Evolutionary conservation across 2,113 vertebrate genomes (phyloP).

Genomic region (Tretioscincus oriximinensis): DNA sequence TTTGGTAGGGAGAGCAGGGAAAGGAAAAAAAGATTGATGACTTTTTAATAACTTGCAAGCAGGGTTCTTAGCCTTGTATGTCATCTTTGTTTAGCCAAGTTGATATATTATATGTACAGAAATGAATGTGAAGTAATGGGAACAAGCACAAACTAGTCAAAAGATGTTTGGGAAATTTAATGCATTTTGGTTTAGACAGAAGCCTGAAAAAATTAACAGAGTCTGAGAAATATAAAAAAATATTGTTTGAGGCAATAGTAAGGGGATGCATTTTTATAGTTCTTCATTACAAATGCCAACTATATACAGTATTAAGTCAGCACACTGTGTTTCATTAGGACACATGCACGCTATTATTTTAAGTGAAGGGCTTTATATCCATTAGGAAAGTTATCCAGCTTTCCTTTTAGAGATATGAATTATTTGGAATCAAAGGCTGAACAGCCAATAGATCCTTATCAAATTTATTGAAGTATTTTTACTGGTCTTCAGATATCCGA

Average conservation of each 20-base stretch:
- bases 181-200: constrained; percentile 50
- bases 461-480: too few species aligned
- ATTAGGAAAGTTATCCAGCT: background rate
- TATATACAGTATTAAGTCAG: background rate
- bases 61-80: constrained; percentile 44
- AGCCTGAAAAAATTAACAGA: constrained; percentile 37
- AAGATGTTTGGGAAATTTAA: constrained; percentile 51
- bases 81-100: constrained; percentile 51
- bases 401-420: background rate
- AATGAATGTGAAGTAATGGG: constrained; percentile 49
- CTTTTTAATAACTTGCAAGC: constrained; percentile 51
- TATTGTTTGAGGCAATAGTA: background rate
- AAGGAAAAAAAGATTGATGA: constrained; percentile 41
- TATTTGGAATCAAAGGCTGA: background rate
- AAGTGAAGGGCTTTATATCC: background rate
- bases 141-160: constrained; percentile 36
- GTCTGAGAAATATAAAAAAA: constrained; percentile 35
- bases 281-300: constrained; percentile 11
- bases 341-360: background rate
- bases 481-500: too few species aligned
- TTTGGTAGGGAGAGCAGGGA: constrained; percentile 15
- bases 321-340: background rate
- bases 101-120: constrained; percentile 51
- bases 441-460: too few species aligned
- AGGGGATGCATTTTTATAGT: constrained; percentile 7